Conservation (phyloP, 1,140 invertebrate species). For the Trinorchestia longiramus region DNA sequence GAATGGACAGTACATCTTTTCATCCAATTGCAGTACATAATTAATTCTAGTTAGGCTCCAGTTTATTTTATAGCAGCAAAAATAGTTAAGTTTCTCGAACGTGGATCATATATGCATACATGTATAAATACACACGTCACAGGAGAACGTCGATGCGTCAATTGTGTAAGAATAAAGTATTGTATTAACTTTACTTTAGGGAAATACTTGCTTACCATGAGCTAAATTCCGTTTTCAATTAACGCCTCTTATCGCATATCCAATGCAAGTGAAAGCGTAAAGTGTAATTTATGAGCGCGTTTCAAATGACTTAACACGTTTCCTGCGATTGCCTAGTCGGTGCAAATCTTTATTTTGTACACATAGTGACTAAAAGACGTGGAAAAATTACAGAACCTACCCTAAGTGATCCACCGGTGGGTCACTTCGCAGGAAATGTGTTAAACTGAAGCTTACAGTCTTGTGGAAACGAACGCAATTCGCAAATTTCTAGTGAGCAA, state of each 20-base stretch:
- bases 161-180: neutral
- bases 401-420: too few relatives aligned
- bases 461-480: neutral
- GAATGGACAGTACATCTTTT: neutral
- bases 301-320: neutral
- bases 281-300: neutral
- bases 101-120: neutral
- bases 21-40: neutral
- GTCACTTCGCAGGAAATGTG: too few relatives aligned
- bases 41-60: neutral
- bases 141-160: neutral
- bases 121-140: neutral
- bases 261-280: neutral
- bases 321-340: too few relatives aligned
- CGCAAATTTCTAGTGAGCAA: neutral
- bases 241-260: neutral
- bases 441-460: neutral
- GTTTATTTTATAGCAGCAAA: neutral
- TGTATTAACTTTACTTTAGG: neutral
- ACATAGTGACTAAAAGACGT: too few relatives aligned
- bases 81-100: too few relatives aligned
- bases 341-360: too few relatives aligned
- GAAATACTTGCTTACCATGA: neutral
- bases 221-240: neutral
- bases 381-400: too few relatives aligned